Evolutionary conservation across 2,888 invertebrate genomes (phyloP), one percentile per base, ranked within the genome.

Genomic region (Schrankia costaestrigalis): DNA sequence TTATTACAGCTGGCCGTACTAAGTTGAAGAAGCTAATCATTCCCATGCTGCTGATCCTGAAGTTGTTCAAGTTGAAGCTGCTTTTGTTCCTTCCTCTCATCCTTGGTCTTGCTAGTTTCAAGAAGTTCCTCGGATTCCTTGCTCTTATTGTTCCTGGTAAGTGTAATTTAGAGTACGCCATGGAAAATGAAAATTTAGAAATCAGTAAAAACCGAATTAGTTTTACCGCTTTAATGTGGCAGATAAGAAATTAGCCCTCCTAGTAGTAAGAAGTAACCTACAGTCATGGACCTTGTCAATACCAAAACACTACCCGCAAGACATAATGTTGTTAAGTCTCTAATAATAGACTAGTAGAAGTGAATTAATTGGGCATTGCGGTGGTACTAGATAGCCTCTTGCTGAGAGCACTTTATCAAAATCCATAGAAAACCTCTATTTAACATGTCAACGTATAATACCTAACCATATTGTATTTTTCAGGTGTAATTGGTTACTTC

Each of bases 51-150:
- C 80, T 95, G 57, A 92, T 95, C 50, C 75, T 95, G 51, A 95
- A 95, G 79, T 85, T 95, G 56, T 95, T 95, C 90, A 95, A 95
- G 79, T 70, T 95, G 69, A 95, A 95, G 69, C 84, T 95, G 31
- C 85, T 95, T 2, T 86, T 95, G 3, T 95, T 95, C 88, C 78
- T 95, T 74, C 95, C 95, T 1, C 89, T 95, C 51, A 95, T 95
- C 50, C 88, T 95, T 26, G 95, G 95, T 1, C 86, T 95, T 48
- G 95, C 93, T 14, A 95, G 95, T 29, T 93, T 95, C 68, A 95
- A 95, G 81, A 95, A 95, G 66, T 90, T 95, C 73, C 89, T 95
- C 0, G 94, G 94, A 24, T 92, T 95, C 73, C 87, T 94, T 64
- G 95, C 95, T 7, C 91, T 95, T 15, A 90, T 95, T 21, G 84